Conservation (phyloP, 2,113 vertebrate genomes). For the Heliornis fulica region DNA sequence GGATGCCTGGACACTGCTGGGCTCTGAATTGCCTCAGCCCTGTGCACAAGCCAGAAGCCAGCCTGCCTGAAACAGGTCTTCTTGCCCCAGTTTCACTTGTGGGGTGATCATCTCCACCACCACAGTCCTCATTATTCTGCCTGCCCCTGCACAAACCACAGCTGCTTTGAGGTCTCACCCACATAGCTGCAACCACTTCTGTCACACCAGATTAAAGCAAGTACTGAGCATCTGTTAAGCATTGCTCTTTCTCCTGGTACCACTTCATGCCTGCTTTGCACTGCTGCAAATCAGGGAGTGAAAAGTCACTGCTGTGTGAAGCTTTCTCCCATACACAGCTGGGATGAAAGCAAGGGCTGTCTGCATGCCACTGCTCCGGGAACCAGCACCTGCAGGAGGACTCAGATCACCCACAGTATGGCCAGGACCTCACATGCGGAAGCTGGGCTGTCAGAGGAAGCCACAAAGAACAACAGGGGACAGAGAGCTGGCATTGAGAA, state of each 20-base stretch:
- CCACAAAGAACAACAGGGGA: background rate
- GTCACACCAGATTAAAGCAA: background rate
- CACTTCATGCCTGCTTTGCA: background rate
- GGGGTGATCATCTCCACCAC: background rate
- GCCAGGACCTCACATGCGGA: accelerated
- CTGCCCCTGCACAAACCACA: background rate
- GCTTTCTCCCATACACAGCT: background rate
- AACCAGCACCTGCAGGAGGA: background rate
- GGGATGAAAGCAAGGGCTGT: background rate
- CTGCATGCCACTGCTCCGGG: background rate
- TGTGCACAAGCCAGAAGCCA: background rate
- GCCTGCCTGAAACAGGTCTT: background rate
- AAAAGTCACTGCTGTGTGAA: background rate
- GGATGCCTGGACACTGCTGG: accelerated
- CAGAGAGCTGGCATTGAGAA: background rate
- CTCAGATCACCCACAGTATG: background rate
- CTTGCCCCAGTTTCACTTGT: background rate
- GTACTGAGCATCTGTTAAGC: background rate
- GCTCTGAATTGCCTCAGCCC: background rate
- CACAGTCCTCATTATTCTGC: background rate
- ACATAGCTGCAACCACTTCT: background rate
- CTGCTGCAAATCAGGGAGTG: background rate
- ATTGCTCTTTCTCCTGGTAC: background rate
- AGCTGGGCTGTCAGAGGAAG: background rate
- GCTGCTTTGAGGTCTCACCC: background rate